These are phyloP conservation scores for Chunga burmeisteri DNA, from an alignment of 2,113 vertebrate species.

Conservation along the genomic window DNA sequence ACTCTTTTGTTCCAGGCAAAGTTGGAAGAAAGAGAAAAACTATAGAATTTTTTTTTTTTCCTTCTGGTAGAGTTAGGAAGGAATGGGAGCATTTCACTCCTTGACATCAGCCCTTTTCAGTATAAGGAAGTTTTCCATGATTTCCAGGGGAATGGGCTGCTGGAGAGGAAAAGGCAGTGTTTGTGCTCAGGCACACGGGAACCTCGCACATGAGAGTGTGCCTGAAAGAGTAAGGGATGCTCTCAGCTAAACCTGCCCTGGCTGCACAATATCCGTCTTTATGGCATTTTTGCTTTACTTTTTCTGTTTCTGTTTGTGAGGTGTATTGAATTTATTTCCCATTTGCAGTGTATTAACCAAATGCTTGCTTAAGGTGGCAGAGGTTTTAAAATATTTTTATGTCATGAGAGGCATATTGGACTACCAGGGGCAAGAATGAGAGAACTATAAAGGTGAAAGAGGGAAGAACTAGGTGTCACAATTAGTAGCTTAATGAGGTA, in stretches of 20 bases:
- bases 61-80: not conserved
- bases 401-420: not conserved
- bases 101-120: not conserved
- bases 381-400: not conserved
- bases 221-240: not conserved
- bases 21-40: not conserved
- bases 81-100: not conserved
- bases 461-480: not conserved
- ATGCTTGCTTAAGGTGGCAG: not conserved
- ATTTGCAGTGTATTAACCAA: not conserved
- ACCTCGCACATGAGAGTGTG: not conserved
- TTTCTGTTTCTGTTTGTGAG: not conserved
- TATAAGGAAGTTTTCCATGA: not conserved
- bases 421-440: not conserved
- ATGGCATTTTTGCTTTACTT: not conserved
- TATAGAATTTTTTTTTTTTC: not conserved
- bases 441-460: not conserved
- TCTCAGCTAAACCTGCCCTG: not conserved
- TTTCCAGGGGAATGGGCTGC: not conserved
- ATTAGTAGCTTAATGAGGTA: not conserved
- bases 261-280: not conserved
- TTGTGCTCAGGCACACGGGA: not conserved
- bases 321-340: not conserved
- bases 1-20: not conserved
- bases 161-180: not conserved